A percentile compares a stretch with the other conserved stretches of the same genome.
Conservation (phyloP, 2,888 invertebrate genomes). For the Hybos culiciformis region DNA sequence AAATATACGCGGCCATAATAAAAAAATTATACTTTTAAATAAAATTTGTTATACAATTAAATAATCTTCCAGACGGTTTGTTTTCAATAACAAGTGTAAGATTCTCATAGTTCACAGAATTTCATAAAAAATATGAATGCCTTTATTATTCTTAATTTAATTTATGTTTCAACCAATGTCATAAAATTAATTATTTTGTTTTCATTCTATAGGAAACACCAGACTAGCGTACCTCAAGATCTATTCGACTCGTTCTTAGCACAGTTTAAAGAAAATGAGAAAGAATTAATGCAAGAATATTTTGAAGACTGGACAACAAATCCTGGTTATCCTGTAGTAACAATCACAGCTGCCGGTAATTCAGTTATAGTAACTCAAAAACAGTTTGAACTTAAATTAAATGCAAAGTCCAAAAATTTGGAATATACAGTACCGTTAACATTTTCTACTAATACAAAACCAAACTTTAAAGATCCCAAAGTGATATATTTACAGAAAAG, state of each 20-base stretch:
- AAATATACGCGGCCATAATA: no score
- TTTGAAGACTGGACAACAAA: conserved; percentile 48
- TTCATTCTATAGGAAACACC: conserved; percentile 16
- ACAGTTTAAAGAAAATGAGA: conserved; percentile 22
- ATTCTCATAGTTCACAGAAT: no score
- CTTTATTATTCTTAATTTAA: neutral
- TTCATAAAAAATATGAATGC: no score
- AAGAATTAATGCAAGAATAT: no score
- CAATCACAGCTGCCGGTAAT: no score
- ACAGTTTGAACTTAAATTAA: conserved; percentile 25
- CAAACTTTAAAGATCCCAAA: conserved; percentile 19
- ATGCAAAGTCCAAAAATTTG: conserved; percentile 17
- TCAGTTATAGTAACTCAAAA: conserved; percentile 26
- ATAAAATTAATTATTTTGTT: neutral
- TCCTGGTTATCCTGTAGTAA: conserved; percentile 50
- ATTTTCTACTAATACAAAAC: conserved; percentile 22
- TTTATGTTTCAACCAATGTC: no score
- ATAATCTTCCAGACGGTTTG: no score
- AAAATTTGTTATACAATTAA: no score
- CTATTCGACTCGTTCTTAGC: no score
- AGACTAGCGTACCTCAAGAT: conserved; percentile 36
- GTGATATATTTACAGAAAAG: conserved; percentile 13
- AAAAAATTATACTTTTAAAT: no score
- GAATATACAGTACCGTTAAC: conserved; percentile 28
- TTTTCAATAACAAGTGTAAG: no score